Conservation (phyloP, 2,888 invertebrate species). For the Macroteleia sp. region DNA sequence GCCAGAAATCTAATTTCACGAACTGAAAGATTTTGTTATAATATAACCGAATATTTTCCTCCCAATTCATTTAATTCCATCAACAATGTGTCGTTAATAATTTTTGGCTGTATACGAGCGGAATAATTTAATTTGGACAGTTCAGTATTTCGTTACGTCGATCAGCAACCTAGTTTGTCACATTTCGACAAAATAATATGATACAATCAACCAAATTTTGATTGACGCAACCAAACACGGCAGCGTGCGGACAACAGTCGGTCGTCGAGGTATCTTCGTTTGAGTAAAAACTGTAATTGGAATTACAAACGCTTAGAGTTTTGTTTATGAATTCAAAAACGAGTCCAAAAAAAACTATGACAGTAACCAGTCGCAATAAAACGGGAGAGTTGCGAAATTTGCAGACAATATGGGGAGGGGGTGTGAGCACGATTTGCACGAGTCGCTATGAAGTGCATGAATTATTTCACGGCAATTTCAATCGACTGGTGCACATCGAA, state of each 20-base stretch:
- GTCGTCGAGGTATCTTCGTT: conserved; percentile 1
- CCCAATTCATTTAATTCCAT: conserved; percentile 23
- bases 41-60: conserved; percentile 21
- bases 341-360: no score
- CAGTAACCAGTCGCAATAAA: no score
- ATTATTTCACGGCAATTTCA: conserved; percentile 34
- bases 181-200: conserved; percentile 30
- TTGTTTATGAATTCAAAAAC: no score
- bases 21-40: conserved; percentile 15
- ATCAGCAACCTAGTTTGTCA: conserved; percentile 24
- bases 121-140: conserved; percentile 14
- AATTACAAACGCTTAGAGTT: conserved; percentile 23
- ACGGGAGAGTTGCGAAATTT: no score
- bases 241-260: not conserved
- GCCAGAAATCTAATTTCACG: conserved; percentile 7
- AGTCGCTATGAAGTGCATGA: conserved; percentile 1
- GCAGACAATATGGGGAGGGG: no score
- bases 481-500: conserved; percentile 27
- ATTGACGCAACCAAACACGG: conserved; percentile 37
- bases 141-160: conserved; percentile 22
- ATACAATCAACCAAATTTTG: conserved; percentile 33
- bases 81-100: conserved; percentile 28
- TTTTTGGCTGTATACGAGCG: conserved; percentile 13
- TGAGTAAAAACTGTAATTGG: conserved; percentile 24
- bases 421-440: conserved; percentile 17